A percentile compares a stretch with the other conserved stretches of the same genome.
phyloP scores from a whole-genome alignment of 2,113 vertebrate genomes.

The Leucopsar rothschildi region DNA sequence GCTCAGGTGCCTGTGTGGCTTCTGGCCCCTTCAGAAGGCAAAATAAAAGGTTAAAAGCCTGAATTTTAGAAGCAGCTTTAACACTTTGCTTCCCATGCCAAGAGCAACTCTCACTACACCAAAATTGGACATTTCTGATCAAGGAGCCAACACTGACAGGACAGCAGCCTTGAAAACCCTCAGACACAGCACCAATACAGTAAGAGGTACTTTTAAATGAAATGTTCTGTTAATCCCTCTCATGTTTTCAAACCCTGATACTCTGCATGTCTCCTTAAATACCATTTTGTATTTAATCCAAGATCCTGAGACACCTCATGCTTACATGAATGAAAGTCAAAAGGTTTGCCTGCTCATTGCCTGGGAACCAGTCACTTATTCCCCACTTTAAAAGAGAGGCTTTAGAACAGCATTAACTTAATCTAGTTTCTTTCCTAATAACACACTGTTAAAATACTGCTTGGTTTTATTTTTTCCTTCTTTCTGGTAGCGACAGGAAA shows the following conservation, averaged over 20 bases:
- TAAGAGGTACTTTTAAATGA: neutral
- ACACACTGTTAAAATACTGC: neutral
- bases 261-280: neutral
- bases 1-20: rapidly evolving
- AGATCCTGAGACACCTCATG: neutral
- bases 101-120: neutral
- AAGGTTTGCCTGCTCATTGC: neutral
- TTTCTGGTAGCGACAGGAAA: neutral
- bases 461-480: neutral
- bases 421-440: neutral
- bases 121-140: neutral
- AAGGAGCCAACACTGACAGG: neutral
- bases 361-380: neutral
- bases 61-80: neutral
- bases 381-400: neutral
- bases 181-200: neutral
- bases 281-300: neutral
- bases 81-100: neutral
- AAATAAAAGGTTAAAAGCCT: neutral
- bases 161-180: neutral
- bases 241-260: neutral
- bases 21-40: neutral
- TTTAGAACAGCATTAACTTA: neutral
- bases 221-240: neutral
- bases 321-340: neutral